A percentile compares a stretch with the other conserved stretches of the same genome.
These are phyloP conservation scores for Hafferia zeledoni DNA, from an alignment of 2,797 vertebrate species.

Conservation along the genomic window DNA sequence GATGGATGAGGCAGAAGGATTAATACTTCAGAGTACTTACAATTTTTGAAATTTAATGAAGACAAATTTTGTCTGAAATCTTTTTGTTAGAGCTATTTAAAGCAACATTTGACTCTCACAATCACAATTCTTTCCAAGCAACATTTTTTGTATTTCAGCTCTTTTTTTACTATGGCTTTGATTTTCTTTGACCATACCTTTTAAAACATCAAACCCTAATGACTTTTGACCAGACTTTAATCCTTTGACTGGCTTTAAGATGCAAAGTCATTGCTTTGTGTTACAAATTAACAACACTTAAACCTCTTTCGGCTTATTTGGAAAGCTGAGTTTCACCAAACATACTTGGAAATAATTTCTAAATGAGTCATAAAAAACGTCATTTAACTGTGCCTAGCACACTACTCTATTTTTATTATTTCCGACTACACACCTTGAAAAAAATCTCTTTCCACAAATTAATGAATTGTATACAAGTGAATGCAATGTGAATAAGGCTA, in stretches of 20 bases:
- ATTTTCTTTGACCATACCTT: not conserved
- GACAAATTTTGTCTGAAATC: not conserved
- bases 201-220: not conserved
- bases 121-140: not conserved
- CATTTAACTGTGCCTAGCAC: not conserved
- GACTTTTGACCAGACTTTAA: not conserved
- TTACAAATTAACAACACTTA: not conserved
- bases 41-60: not conserved
- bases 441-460: not conserved
- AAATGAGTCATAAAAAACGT: not conserved
- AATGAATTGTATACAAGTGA: not conserved
- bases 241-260: not conserved
- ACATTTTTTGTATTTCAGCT: not conserved
- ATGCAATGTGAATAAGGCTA: not conserved
- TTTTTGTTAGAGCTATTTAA: not conserved
- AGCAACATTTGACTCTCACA: not conserved
- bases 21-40: not conserved
- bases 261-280: not conserved
- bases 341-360: not conserved
- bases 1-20: not conserved
- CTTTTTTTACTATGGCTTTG: not conserved
- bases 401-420: not conserved
- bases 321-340: not conserved
- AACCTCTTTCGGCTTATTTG: not conserved
- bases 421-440: not conserved